phyloP scores from a whole-genome alignment of 2,888 invertebrate species.

The Clanis bilineata region DNA sequence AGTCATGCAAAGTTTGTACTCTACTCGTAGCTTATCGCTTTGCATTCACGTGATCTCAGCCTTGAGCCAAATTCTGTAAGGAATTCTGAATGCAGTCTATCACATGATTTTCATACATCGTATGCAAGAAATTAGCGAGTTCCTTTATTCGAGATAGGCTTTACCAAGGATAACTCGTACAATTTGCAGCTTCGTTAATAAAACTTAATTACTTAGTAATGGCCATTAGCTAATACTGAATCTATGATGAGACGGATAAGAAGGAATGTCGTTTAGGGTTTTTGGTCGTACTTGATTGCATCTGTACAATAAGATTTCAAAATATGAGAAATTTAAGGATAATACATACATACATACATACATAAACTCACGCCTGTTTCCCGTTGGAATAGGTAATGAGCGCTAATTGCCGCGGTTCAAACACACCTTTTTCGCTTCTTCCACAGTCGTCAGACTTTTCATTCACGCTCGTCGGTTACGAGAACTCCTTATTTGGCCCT shows the following conservation, averaged over 20 bases:
- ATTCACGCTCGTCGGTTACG: too few relatives aligned
- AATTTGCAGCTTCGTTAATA: background rate
- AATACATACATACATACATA: too few relatives aligned
- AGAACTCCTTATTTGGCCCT: too few relatives aligned
- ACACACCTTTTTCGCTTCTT: too few relatives aligned
- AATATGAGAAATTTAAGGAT: too few relatives aligned
- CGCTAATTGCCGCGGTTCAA: too few relatives aligned
- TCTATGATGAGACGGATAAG: background rate
- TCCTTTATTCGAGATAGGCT: conserved; percentile 1
- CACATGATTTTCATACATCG: conserved; percentile 32
- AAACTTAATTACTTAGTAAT: background rate
- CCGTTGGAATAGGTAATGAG: too few relatives aligned
- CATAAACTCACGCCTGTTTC: too few relatives aligned
- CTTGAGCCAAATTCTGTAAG: conserved; percentile 41
- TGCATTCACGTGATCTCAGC: conserved; percentile 20
- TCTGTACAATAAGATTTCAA: too few relatives aligned
- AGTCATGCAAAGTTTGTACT: too few relatives aligned
- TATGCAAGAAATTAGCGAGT: background rate
- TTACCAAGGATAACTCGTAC: background rate
- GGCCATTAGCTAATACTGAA: background rate
- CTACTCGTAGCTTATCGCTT: conserved; percentile 1
- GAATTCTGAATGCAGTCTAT: conserved; percentile 35
- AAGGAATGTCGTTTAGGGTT: background rate
- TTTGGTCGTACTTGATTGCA: background rate
- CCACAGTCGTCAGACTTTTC: too few relatives aligned